A percentile compares a stretch with the other conserved stretches of the same genome.
Conservation (phyloP, 2,113 vertebrate species). For the Vidua macroura region DNA sequence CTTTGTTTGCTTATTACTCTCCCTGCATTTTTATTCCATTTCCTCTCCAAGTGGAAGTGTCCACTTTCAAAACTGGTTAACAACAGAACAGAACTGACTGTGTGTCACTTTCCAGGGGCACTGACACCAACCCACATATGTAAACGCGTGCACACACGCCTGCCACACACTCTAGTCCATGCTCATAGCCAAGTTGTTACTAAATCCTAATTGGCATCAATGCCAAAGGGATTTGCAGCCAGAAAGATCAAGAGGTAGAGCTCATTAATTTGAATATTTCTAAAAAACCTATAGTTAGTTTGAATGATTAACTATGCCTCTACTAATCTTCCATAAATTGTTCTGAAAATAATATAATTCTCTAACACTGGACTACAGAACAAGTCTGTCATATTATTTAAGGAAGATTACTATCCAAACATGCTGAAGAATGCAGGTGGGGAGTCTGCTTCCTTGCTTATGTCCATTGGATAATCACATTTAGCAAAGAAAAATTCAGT, state of each 20-base stretch:
- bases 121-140: background rate
- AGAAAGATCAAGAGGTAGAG: slow-evolving; percentile 49
- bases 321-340: slow-evolving; percentile 37
- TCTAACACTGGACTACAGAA: background rate
- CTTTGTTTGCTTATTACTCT: background rate
- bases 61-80: background rate
- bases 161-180: background rate
- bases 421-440: background rate
- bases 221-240: slow-evolving; percentile 1
- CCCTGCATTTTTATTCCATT: background rate
- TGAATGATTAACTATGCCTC: slow-evolving; percentile 36
- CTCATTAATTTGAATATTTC: slow-evolving; percentile 39
- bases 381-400: background rate
- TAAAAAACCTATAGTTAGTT: slow-evolving; percentile 28
- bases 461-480: fast-evolving
- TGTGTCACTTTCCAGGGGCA: background rate
- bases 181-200: background rate
- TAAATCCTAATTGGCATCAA: background rate
- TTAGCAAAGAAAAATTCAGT: background rate
- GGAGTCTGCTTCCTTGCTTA: background rate
- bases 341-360: slow-evolving; percentile 42
- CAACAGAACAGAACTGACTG: background rate
- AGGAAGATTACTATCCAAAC: slow-evolving; percentile 34
- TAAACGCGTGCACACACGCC: background rate
- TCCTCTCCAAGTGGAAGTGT: background rate